Evolutionary conservation across 2,797 vertebrate species (phyloP), one percentile per base, ranked within the genome.

Genomic region (Epinephelus malabaricus): DNA sequence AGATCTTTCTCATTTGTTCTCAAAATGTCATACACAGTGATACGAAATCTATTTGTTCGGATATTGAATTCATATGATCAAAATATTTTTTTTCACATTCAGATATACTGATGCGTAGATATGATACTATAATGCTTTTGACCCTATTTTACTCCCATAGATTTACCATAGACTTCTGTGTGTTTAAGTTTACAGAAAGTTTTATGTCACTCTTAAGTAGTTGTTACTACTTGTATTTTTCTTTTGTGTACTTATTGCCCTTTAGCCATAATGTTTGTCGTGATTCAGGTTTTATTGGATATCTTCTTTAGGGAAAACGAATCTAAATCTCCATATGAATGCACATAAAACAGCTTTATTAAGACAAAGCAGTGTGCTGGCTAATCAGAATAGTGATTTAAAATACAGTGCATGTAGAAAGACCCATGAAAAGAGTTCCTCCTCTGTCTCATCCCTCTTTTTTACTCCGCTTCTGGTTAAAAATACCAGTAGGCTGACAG

Each of bases 401-500:
- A 77, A 71, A 65, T 19, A n/a, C 23, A 56, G 46, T 7, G 23
- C 27, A 49, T 5, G 60, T 6, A 65, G 34, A 49, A 14, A 78
- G 54, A 55, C 43, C 53, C 27, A 25, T 38, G 69, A 69, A 69
- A 61, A 80, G 19, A 62, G 23, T 51, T 55, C 66, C 10, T 81
- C 64, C 77, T 75, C 21, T 71, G 40, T 73, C 34, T 62, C 64
- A 65, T 56, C 63, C 50, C 21, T 77, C 49, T 43, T 73, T 74
- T 76, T 83, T 69, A 69, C 65, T 79, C 71, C 30, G 40, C 53
- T 53, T 45, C 45, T 75, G 79, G 87, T 90, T 92, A 92, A 88
- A 92, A 91, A 92, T 87, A 89, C 58, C 86, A 83, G 49, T 30
- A n/a, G 65, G 70, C 83, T 88, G 89, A 83, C 80, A 92, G 86